Conservation (phyloP, 1,140 invertebrate genomes). For the Popillia japonica region DNA sequence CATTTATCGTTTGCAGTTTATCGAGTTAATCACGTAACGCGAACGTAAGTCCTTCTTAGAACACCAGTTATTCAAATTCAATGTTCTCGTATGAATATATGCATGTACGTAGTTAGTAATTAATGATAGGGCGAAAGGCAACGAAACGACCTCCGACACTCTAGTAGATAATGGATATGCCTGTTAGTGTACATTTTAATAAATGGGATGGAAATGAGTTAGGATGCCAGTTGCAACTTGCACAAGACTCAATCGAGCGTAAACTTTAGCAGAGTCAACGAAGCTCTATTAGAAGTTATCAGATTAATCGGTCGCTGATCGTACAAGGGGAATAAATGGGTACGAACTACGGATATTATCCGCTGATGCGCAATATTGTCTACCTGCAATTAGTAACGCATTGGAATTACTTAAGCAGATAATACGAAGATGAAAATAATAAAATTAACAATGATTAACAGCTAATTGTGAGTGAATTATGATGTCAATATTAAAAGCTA, state of each 20-base stretch:
- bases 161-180: not conserved
- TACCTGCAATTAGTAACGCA: not conserved
- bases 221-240: slow-evolving; percentile 18
- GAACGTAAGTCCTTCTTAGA: too few relatives aligned
- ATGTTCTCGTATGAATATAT: not conserved
- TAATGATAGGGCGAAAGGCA: not conserved
- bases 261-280: not conserved
- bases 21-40: too few relatives aligned
- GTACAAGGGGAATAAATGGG: not conserved
- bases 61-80: too few relatives aligned
- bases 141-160: not conserved
- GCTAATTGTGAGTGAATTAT: too few relatives aligned
- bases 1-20: too few relatives aligned
- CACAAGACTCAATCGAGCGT: slow-evolving; percentile 7
- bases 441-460: too few relatives aligned
- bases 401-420: too few relatives aligned
- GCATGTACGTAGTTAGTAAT: not conserved
- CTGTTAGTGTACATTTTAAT: not conserved
- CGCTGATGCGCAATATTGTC: not conserved
- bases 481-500: too few relatives aligned
- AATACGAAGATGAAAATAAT: too few relatives aligned
- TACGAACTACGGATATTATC: not conserved
- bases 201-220: slow-evolving; percentile 32
- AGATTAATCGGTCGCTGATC: not conserved
- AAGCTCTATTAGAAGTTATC: slow-evolving; percentile 9